These are phyloP conservation scores for Cydia pomonella DNA, from an alignment of 1,140 invertebrate genomes.

Conservation along the genomic window DNA sequence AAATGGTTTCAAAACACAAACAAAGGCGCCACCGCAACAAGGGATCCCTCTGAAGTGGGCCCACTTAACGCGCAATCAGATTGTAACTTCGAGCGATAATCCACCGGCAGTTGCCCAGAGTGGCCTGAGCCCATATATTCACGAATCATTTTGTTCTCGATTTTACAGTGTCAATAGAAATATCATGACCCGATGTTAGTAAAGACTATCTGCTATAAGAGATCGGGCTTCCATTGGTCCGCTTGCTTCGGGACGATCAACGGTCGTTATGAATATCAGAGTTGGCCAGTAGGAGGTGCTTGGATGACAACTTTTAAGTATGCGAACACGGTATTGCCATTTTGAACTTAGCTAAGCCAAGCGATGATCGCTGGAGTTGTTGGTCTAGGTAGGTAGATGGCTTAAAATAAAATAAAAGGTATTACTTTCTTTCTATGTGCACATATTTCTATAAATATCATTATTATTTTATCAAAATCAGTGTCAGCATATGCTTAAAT, in stretches of 20 bases:
- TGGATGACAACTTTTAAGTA: constrained; percentile 10
- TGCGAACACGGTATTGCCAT: constrained; percentile 31
- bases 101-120: constrained; percentile 3
- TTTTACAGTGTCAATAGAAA: neutral
- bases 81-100: constrained; percentile 4
- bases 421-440: too few relatives aligned
- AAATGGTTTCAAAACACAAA: neutral
- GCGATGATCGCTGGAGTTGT: neutral
- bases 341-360: constrained; percentile 22
- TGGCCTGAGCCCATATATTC: neutral
- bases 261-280: neutral
- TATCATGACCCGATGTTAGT: neutral
- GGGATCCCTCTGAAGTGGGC: neutral
- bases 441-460: too few relatives aligned
- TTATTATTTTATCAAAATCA: too few relatives aligned
- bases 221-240: neutral
- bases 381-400: neutral
- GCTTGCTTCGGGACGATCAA: neutral
- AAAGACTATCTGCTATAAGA: neutral
- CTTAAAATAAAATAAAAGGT: neutral
- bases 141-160: neutral
- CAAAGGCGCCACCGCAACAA: neutral
- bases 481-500: too few relatives aligned
- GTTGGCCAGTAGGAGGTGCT: constrained; percentile 3
- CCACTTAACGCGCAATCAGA: constrained; percentile 18